phyloP scores from a whole-genome alignment of 2,797 vertebrate genomes.

The Epinephelus coioides region DNA sequence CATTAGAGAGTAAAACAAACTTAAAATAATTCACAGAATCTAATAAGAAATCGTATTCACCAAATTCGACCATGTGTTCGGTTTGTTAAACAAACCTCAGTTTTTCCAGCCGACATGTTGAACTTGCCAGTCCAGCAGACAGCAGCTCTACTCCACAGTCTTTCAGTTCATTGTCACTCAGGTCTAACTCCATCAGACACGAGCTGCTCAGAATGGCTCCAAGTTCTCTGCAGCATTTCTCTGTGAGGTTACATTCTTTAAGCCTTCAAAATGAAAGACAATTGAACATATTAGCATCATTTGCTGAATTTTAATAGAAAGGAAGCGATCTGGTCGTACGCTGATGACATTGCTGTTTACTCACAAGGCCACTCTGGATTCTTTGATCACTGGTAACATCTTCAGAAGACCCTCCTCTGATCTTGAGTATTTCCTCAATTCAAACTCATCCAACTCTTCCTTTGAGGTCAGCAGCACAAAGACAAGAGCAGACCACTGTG shows the following conservation, averaged over 20 bases:
- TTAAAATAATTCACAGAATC: neutral
- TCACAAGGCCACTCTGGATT: conserved; percentile 42
- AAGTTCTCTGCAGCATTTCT: conserved; percentile 30
- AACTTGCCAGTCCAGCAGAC: conserved; percentile 23
- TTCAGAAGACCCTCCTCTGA: conserved; percentile 47
- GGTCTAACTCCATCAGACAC: conserved; percentile 39
- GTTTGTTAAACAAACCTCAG: conserved; percentile 36
- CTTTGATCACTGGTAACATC: conserved; percentile 47
- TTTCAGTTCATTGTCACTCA: conserved; percentile 45
- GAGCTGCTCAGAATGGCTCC: conserved; percentile 8
- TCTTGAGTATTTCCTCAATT: conserved; percentile 50
- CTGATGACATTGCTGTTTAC: neutral
- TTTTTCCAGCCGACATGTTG: conserved; percentile 45
- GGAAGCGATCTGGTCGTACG: too few species aligned
- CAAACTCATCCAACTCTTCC: conserved; percentile 36
- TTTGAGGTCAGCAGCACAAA: conserved; percentile 46
- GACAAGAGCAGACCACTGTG: conserved; percentile 55
- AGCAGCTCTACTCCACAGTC: conserved; percentile 24
- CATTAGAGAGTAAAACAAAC: neutral
- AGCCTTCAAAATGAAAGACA: conserved; percentile 24
- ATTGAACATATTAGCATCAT: neutral
- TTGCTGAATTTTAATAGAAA: neutral
- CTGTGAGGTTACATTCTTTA: conserved; percentile 49
- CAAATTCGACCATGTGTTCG: neutral
- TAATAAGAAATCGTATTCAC: neutral